Evolutionary conservation across 1,140 invertebrate species (phyloP).

Genomic region (Drosophila truncata): DNA sequence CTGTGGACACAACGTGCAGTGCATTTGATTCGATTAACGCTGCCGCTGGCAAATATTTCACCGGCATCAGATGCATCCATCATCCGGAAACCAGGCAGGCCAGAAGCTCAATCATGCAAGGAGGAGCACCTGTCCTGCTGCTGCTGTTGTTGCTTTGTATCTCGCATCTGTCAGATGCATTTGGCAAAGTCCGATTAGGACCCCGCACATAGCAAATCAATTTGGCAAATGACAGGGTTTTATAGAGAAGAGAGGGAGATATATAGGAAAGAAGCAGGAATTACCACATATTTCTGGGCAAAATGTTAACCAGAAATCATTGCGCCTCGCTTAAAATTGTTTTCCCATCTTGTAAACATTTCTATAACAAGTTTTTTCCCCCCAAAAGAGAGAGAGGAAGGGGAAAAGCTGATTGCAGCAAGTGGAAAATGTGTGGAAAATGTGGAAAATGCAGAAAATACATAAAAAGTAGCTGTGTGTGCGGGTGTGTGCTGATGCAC

Average conservation of each 20-base stretch:
- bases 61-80: constrained; percentile 28
- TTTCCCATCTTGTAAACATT: constrained; percentile 42
- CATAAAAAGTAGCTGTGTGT: constrained; percentile 25
- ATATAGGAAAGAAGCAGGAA: background rate
- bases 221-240: constrained; percentile 42
- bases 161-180: constrained; percentile 21
- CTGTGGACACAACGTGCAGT: constrained; percentile 46
- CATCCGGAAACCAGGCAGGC: background rate
- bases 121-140: constrained; percentile 4
- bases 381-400: background rate
- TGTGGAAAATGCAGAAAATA: constrained; percentile 3
- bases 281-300: background rate
- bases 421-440: constrained; percentile 15
- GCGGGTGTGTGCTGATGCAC: constrained; percentile 24
- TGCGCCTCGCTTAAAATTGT: constrained; percentile 39
- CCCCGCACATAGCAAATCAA: constrained; percentile 33
- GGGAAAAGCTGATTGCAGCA: background rate
- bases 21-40: constrained; percentile 55
- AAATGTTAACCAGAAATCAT: constrained; percentile 20
- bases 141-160: constrained; percentile 12
- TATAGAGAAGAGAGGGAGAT: no score
- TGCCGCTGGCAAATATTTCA: constrained; percentile 14
- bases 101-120: constrained; percentile 16
- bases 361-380: constrained; percentile 24
- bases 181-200: background rate